A percentile compares a stretch with the other conserved stretches of the same genome.
Evolutionary conservation across 1,140 invertebrate genomes (phyloP).

Genomic region (Vollenhovia emeryi): DNA sequence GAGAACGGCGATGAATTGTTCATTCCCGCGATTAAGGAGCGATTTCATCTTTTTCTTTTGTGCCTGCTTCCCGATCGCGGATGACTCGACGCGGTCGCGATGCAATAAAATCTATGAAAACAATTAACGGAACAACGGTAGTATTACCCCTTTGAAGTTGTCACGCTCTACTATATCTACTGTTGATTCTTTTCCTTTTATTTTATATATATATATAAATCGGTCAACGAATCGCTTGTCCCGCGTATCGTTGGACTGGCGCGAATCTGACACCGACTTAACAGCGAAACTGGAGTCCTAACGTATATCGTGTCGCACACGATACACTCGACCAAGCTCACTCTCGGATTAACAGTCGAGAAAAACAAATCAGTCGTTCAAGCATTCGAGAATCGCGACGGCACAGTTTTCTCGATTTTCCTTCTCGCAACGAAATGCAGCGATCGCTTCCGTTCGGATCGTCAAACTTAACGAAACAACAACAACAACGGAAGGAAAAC

Average conservation of each 20-base stretch:
- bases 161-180: constrained; percentile 74
- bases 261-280: constrained; percentile 50
- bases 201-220: constrained; percentile 56
- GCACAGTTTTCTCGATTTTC: neutral
- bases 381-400: constrained; percentile 4
- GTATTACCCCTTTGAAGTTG: constrained; percentile 80
- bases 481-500: neutral
- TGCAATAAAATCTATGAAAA: constrained; percentile 85
- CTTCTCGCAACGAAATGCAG: constrained; percentile 12
- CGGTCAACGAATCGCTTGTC: constrained; percentile 41
- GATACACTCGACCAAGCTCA: constrained; percentile 43
- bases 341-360: constrained; percentile 34
- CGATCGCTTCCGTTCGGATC: neutral
- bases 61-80: constrained; percentile 48
- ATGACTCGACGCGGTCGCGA: constrained; percentile 80
- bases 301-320: constrained; percentile 10
- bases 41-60: constrained; percentile 41
- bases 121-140: constrained; percentile 84
- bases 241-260: constrained; percentile 35
- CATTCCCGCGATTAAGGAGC: constrained; percentile 20
- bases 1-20: neutral
- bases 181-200: constrained; percentile 62
- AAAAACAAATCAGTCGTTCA: constrained; percentile 27
- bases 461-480: constrained; percentile 53
- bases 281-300: constrained; percentile 46